phyloP scores from a whole-genome alignment of 2,113 vertebrate genomes.

The Pachypanchax playfairii region DNA sequence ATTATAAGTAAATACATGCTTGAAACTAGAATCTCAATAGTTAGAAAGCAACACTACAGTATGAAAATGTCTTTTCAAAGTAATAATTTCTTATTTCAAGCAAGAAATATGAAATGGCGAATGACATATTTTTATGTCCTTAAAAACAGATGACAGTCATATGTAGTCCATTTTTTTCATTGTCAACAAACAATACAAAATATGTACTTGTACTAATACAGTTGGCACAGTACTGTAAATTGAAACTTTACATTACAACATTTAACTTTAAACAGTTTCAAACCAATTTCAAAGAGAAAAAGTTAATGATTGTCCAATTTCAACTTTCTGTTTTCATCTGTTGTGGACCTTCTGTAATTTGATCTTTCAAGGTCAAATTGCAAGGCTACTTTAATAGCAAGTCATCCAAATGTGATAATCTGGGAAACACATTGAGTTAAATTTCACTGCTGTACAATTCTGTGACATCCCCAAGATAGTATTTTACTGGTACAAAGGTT shows the following conservation, averaged over 20 bases:
- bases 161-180: slow-evolving; percentile 3
- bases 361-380: too few relatives aligned
- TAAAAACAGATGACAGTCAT: neutral
- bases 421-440: neutral
- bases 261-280: neutral
- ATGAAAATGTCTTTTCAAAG: neutral
- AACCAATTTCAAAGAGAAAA: too few relatives aligned
- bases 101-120: neutral
- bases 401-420: neutral
- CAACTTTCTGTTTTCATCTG: too few relatives aligned
- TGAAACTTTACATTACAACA: neutral
- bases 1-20: too few relatives aligned
- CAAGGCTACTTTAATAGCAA: too few relatives aligned
- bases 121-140: neutral
- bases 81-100: neutral
- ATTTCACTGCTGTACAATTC: neutral
- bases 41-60: too few relatives aligned
- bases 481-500: slow-evolving; percentile 5
- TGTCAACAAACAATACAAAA: neutral
- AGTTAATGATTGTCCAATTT: too few relatives aligned
- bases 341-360: too few relatives aligned
- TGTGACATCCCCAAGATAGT: neutral
- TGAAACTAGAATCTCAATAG: too few relatives aligned
- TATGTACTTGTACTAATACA: neutral
- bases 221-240: neutral